Evolutionary conservation across 1,140 invertebrate species (phyloP).

Genomic region (Phthorimaea operculella): DNA sequence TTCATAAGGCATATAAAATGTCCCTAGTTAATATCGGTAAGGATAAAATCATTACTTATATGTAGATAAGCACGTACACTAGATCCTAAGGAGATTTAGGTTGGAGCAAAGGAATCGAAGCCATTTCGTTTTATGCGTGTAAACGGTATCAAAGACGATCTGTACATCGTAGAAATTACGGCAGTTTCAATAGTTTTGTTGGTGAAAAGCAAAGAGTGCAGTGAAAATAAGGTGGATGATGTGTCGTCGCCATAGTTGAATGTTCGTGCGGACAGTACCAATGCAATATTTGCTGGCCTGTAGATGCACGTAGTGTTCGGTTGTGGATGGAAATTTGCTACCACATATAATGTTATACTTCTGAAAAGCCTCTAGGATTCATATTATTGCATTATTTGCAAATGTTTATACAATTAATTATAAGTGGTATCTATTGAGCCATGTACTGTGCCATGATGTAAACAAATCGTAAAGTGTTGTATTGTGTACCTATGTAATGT

Average conservation of each 20-base stretch:
- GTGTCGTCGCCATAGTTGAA: slow-evolving; percentile 54
- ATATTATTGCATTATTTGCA: too few relatives aligned
- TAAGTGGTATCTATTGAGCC: too few relatives aligned
- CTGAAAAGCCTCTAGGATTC: too few relatives aligned
- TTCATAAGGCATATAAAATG: slow-evolving; percentile 60
- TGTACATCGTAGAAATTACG: slow-evolving; percentile 18
- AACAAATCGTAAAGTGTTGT: slow-evolving; percentile 13
- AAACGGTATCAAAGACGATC: slow-evolving; percentile 32
- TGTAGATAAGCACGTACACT: slow-evolving; percentile 18
- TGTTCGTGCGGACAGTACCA: slow-evolving; percentile 48
- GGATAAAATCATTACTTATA: slow-evolving; percentile 26
- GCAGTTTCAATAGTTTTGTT: not conserved
- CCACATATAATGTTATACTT: not conserved
- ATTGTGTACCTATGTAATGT: slow-evolving; percentile 1
- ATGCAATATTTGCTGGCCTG: slow-evolving; percentile 27
- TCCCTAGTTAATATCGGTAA: slow-evolving; percentile 61
- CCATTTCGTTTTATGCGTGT: slow-evolving; percentile 50
- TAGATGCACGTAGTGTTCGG: slow-evolving; percentile 51
- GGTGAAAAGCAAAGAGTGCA: slow-evolving; percentile 13
- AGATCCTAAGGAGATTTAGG: slow-evolving; percentile 44
- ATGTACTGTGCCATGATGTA: slow-evolving; percentile 10
- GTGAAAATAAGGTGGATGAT: slow-evolving; percentile 28
- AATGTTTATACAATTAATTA: too few relatives aligned
- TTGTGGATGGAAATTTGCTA: slow-evolving; percentile 1
- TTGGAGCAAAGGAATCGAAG: slow-evolving; percentile 59